phyloP scores from a whole-genome alignment of 2,113 vertebrate genomes.

The Psammodynastes pulverulentus region DNA sequence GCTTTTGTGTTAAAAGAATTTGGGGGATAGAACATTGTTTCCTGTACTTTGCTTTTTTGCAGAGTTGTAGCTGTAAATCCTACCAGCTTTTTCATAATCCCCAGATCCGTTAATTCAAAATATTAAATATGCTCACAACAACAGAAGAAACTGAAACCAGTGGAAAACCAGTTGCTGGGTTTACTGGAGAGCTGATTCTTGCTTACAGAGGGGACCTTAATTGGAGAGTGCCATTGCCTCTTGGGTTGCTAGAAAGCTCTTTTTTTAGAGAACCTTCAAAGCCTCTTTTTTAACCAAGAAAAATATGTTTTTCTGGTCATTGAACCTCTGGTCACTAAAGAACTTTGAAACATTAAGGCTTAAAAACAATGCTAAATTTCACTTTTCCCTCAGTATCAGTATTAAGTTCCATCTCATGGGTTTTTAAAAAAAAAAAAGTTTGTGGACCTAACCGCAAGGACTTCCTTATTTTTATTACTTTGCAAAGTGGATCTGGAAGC shows the following conservation, averaged over 20 bases:
- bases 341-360: not conserved
- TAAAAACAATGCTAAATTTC: not conserved
- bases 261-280: not conserved
- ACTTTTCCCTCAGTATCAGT: not conserved
- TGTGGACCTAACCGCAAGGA: not conserved
- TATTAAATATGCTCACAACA: not conserved
- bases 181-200: not conserved
- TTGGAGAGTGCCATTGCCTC: not conserved
- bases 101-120: not conserved
- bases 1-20: not conserved
- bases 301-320: not conserved
- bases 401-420: not conserved
- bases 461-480: not conserved
- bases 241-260: not conserved
- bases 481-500: not conserved
- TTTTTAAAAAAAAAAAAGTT: not conserved
- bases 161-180: not conserved
- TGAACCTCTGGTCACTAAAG: not conserved
- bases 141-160: not conserved
- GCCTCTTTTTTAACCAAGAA: not conserved
- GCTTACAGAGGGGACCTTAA: not conserved
- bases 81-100: not conserved
- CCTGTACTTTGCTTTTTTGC: not conserved
- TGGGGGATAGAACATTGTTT: not conserved
- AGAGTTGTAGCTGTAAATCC: not conserved